Evolutionary conservation across 2,797 vertebrate genomes (phyloP), one percentile per base, ranked within the genome.

Genomic region (Avahi laniger): DNA sequence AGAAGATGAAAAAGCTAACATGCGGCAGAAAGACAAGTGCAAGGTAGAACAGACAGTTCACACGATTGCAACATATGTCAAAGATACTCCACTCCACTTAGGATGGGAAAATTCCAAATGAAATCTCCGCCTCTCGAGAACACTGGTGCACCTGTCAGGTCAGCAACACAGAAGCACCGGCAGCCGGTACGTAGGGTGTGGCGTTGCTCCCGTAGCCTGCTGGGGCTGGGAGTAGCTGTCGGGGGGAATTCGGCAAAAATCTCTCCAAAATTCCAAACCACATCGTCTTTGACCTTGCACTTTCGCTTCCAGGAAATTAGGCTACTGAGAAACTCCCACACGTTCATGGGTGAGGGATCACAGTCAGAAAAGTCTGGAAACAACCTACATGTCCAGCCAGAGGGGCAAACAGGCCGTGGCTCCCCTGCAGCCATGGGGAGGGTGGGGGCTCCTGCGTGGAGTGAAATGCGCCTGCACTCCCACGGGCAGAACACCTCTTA

Each of bases 111-210:
- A 69, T 26, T 13, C 41, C 26, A 33, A 41, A 5, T 67, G 24
- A 30, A 48, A 5, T 17, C 7, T 38, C 18, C 9, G 7, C 22
- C 15, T 52, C 52, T 52, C 6, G 12, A 38, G 72, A 41, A 43
- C 38, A n/a, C 33, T 9, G 41, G 7, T 59, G 1, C 52, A 35
- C 41, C 65, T 22, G 24, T 35, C 22, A 17, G 30, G 17, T 22
- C 50, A 57, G 38, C 76, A 81, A 52, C 17, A 11, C 24, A 54
- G 22, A 14, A 14, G 24, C 22, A 4, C n/a, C 7, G 9, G 33
- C 30, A 12, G 41, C 17, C 5, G 2, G 1, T 1, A 57, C 54
- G 8, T 0, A 1, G 38, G 14, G 18, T 30, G 22, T 4, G 9
- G 73, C 0, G 1, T 41, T 4, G 18, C 12, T 28, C 15, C 11